Evolutionary conservation across 2,888 invertebrate genomes (phyloP).

Genomic region (Hedychridium roseum): DNA sequence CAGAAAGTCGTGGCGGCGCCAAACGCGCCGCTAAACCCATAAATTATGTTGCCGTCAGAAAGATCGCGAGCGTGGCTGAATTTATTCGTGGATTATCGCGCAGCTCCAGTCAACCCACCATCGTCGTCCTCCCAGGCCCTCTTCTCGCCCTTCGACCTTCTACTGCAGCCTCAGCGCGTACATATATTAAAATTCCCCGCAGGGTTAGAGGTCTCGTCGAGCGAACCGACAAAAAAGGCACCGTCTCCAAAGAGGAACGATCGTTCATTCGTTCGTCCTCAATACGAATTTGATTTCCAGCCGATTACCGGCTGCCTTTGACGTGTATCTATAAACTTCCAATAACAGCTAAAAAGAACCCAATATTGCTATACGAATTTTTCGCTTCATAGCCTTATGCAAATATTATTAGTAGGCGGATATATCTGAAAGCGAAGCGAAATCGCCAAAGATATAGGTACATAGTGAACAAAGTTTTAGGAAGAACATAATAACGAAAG

Average conservation of each 20-base stretch:
- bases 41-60: conserved; percentile 38
- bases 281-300: conserved; percentile 27
- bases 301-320: conserved; percentile 21
- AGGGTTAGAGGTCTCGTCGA: not conserved
- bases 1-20: conserved; percentile 9
- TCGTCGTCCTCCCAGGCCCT: not conserved
- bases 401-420: too few species aligned
- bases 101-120: conserved; percentile 25
- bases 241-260: conserved; percentile 29
- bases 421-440: too few species aligned
- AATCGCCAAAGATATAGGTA: too few species aligned
- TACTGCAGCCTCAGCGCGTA: conserved; percentile 10
- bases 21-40: conserved; percentile 14
- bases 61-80: conserved; percentile 34
- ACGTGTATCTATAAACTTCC: conserved; percentile 23
- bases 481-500: too few species aligned
- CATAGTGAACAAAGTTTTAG: too few species aligned
- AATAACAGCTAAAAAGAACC: too few species aligned
- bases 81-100: conserved; percentile 51
- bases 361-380: too few species aligned
- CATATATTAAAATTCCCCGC: conserved; percentile 38
- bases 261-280: conserved; percentile 6
- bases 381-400: too few species aligned
- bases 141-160: conserved; percentile 4
- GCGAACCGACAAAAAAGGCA: conserved; percentile 25